Base-by-base conservation (phyloP, 2,113 vertebrate species). In the Peromyscus maniculatus region DNA sequence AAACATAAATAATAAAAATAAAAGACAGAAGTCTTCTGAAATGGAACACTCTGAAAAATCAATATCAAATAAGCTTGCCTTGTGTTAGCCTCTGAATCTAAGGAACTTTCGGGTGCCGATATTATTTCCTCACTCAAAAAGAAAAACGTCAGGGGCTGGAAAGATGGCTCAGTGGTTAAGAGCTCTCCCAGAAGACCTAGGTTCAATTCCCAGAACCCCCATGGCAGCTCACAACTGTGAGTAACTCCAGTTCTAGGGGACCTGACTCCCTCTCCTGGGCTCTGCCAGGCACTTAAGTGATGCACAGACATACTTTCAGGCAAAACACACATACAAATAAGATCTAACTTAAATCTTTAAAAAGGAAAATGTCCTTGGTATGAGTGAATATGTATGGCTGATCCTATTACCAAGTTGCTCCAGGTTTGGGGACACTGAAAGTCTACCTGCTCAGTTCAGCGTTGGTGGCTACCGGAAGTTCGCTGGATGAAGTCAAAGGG, bases 21-120 rank as follows among this genome's bases (percentile, higher is more conserved):
- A 82, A 77, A 33, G 59, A 5, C 3, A 36, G 3, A 89, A 21
- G 43, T 55, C 62, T 91, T 96, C 87, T 95, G 39, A 96, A 96
- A 79, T 62, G 36, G 46, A 92, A 96, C 43, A 97, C 46, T 67
- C 36, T 92, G 39, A 92, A 62, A 96, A 75, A 83, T 91, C 52
- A 86, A 36, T 87, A 86, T 49, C 17, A 89, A 95, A 86, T 75
- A 78, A 89, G 43, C 71, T 67, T 87, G 39, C 43, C 24, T 36
- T 33, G 87, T 94, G 17, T 55, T 52, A 89, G 36, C 69, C 74
- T 43, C 49, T 67, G 28, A 3, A 39, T 66, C 43, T 93, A 69
- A 69, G 36, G 36, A 83, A 52, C 7, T 26, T 93, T 74, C 64
- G 4, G 66, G 82, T 43, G 6, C 62, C 17, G 79, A 22, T 39